A percentile compares a stretch with the other conserved stretches of the same genome.
Conservation (phyloP, 92 coral and sea anemone species). For the Epizoanthus illoricatus region DNA sequence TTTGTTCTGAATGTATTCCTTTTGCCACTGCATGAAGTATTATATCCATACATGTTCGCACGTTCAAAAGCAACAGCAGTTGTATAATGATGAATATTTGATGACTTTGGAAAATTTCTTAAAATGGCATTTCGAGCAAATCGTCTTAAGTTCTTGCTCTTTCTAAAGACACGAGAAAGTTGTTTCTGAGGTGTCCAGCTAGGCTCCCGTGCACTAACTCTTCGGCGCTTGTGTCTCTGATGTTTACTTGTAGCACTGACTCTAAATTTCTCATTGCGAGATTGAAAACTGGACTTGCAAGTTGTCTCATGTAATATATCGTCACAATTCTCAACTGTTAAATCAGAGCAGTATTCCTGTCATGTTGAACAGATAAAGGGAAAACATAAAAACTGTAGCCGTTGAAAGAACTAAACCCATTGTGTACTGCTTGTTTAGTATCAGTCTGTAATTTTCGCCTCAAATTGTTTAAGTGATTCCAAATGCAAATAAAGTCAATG, state of each 20-base stretch:
- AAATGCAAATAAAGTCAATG: not conserved
- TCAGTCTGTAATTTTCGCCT: too few species aligned
- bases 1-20: not conserved
- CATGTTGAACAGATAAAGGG: not conserved
- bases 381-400: not conserved
- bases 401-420: not conserved
- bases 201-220: not conserved
- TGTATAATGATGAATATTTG: too few species aligned
- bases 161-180: conserved; percentile 1
- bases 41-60: not conserved
- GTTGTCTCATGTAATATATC: not conserved
- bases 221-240: not conserved
- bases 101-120: conserved; percentile 1
- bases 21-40: not conserved
- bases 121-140: not conserved
- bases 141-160: not conserved
- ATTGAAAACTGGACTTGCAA: not conserved
- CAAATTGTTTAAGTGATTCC: not conserved
- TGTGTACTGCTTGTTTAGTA: too few species aligned
- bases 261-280: conserved; percentile 2
- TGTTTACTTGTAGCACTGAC: not conserved
- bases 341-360: not conserved
- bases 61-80: not conserved
- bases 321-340: not conserved
- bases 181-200: conserved; percentile 5